A percentile compares a stretch with the other conserved stretches of the same genome.
Conservation (phyloP, 1,140 invertebrate species). For the Phocides pigmalion region DNA sequence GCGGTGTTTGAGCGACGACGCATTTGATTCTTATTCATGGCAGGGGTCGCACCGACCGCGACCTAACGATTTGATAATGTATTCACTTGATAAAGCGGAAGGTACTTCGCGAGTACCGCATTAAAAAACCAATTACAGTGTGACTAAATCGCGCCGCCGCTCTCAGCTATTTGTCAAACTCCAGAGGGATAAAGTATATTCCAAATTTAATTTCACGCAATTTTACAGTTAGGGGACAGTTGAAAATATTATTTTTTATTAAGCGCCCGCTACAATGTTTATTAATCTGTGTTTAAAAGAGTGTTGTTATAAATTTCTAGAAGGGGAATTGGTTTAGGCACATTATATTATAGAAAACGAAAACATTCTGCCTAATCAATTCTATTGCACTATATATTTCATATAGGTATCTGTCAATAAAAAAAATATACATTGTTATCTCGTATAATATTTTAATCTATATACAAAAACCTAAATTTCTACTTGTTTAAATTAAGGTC, state of each 20-base stretch:
- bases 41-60: constrained; percentile 63
- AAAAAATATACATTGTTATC: too few relatives aligned
- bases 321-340: too few relatives aligned
- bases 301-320: constrained; percentile 11
- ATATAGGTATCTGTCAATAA: too few relatives aligned
- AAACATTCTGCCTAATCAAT: too few relatives aligned
- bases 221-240: constrained; percentile 77
- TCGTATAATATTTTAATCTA: too few relatives aligned
- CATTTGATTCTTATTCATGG: constrained; percentile 80
- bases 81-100: constrained; percentile 83
- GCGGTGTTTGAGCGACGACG: constrained; percentile 59
- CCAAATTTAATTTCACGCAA: constrained; percentile 83
- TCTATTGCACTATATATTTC: too few relatives aligned
- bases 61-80: constrained; percentile 83
- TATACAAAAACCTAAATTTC: too few relatives aligned
- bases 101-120: constrained; percentile 76
- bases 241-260: constrained; percentile 74
- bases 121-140: constrained; percentile 83
- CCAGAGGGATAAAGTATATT: constrained; percentile 79
- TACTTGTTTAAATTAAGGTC: too few relatives aligned
- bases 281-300: constrained; percentile 46
- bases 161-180: constrained; percentile 80
- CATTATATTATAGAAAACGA: too few relatives aligned
- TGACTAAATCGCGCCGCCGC: constrained; percentile 77
- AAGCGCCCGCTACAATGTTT: constrained; percentile 62